Conservation (phyloP, 2,113 vertebrate species). For the Siniperca chuatsi region DNA sequence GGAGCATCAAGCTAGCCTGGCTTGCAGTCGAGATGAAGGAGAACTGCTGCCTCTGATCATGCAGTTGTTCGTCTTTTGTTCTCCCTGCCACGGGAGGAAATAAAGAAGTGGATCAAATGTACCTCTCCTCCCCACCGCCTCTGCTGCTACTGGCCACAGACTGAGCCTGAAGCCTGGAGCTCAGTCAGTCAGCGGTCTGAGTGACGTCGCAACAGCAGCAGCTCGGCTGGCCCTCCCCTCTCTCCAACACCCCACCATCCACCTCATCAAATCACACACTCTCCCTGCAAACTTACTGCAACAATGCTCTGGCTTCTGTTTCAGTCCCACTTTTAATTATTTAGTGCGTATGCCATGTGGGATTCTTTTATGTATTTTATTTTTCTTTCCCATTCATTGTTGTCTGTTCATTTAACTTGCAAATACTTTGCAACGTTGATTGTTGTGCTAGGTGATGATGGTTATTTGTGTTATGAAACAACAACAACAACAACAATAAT, state of each 20-base stretch:
- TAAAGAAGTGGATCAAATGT: slow-evolving; percentile 54
- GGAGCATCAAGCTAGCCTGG: slow-evolving; percentile 76
- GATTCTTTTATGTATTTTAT: neutral
- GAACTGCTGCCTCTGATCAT: slow-evolving; percentile 58
- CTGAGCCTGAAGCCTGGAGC: slow-evolving; percentile 73
- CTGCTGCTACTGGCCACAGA: slow-evolving; percentile 79
- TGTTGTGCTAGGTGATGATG: neutral
- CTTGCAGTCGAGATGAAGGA: slow-evolving; percentile 53
- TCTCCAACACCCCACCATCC: slow-evolving; percentile 28
- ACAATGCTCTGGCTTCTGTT: neutral
- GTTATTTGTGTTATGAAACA: neutral
- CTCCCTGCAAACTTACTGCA: slow-evolving; percentile 18
- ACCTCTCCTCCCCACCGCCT: slow-evolving; percentile 53
- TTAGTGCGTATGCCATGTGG: neutral
- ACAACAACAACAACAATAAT: neutral
- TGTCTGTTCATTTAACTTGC: neutral
- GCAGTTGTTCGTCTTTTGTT: slow-evolving; percentile 69
- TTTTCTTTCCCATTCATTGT: neutral
- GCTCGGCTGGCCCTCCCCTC: slow-evolving; percentile 66
- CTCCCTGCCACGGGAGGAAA: slow-evolving; percentile 49
- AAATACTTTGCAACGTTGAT: slow-evolving; percentile 2
- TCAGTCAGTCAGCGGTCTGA: slow-evolving; percentile 66
- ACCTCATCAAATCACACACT: slow-evolving; percentile 32
- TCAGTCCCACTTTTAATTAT: neutral
- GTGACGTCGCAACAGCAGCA: slow-evolving; percentile 80